Base-by-base conservation (phyloP, 1,140 invertebrate species). In the Drusus annulatus region DNA sequence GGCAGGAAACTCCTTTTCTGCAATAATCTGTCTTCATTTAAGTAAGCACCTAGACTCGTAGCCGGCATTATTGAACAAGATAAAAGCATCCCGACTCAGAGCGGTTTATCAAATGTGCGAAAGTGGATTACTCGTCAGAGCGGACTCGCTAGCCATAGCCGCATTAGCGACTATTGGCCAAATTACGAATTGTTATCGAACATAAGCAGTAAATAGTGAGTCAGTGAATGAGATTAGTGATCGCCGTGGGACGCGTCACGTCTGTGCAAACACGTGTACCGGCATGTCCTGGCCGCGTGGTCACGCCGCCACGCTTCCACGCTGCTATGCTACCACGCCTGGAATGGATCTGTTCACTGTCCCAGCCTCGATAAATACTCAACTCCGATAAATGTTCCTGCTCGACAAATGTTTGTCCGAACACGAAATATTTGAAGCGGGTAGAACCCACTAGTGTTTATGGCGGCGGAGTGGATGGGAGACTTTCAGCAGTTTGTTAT, bases 401-500 rank as follows among this genome's bases (percentile, higher is more conserved):
- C 23, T 68, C 36, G 23, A 78, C 60, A 78, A 78, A 78, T 78
- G 76, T 78, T 78, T 78, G 76, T 63, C 51, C 15, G 50, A 63
- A 77, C 63, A 58, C 76, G 63, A 71, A 73, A 60, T 73, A 65
- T 73, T 73, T 62, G 65, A 79, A 73, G 19, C 51, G 78, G 78
- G 54, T 31, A 65, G 73, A 17, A 23, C 21, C 36, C 10, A 45
- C 36, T 13, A 56, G 71, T 76, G 73, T 56, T 75, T 31, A 60
- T 83, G 81, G 76, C 79, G 65, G 78, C 73, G 78, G 76, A 78
- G 76, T 62, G 79, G 71, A 76, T 75, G 45, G 73, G 54, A 21
- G 81, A 83, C 79, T 80, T 82, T 78, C 56, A 82, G 68, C 81
- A 80, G 81, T 82, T 79, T 77, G 81, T 82, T 80, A 80, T 69